Evolutionary conservation across 2,888 invertebrate genomes (phyloP), one percentile per base, ranked within the genome.

Genomic region (Cyaniris semiargus): DNA sequence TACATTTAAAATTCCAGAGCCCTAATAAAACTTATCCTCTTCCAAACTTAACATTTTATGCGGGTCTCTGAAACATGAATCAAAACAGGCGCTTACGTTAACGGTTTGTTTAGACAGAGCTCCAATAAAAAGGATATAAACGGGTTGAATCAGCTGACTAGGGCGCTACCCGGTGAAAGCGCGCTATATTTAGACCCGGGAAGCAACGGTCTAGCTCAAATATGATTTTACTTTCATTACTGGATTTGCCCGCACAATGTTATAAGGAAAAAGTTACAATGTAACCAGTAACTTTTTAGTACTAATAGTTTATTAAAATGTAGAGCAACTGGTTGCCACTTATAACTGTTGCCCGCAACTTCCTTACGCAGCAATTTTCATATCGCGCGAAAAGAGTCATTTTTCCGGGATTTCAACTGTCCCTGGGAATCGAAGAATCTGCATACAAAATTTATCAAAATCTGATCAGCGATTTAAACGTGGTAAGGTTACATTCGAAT

Each of bases 121-220:
- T 27, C 75, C 76, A 80, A 79, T 80, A 80, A 79, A 78, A 80
- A 78, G 77, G 79, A 78, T 79, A 78, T 81, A 81, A 78, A 78
- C 56, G 66, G 10, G 48, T 76, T 48, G 80, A 82, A 86, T 87
- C 91, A 91, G 89, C 90, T 90, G 87, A 86, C 86, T 72, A n/a
- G 72, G 72, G 72, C 76, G 76, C 76, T 56, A 70, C 88, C 89
- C 88, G 81, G 83, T 90, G 83, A 90, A 89, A 91, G 90, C 80
- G 81, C 82, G 83, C 80, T 81, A 83, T 84, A 85, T 86, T 87
- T 89, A 90, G 87, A 84, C 84, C 80, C 79, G 79, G 80, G 81
- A 81, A 83, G 78, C 76, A 76, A 23, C 38, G 34, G 27, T 15
- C 53, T 53, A 74, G 53, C 21, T 23, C 72, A 72, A 74, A 74